These are phyloP conservation scores for Corydoras sp. DNA, from an alignment of 2,113 vertebrate species.

Conservation along the genomic window DNA sequence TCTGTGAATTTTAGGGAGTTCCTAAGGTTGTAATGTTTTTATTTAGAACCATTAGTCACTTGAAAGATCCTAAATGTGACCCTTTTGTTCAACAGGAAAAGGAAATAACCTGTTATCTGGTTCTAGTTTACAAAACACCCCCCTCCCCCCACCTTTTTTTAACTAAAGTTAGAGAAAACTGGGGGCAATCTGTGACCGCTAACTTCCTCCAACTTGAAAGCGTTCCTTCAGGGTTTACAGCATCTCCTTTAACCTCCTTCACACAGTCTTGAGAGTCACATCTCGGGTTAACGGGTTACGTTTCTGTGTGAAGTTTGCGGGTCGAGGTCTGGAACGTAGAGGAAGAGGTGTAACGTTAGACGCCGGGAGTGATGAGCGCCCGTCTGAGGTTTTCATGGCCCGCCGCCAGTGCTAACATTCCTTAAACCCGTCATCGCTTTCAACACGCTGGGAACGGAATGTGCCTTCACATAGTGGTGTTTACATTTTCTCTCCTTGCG, in stretches of 20 bases:
- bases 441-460: constrained; percentile 60
- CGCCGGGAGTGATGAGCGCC: constrained; percentile 13
- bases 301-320: constrained; percentile 40
- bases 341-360: constrained; percentile 48
- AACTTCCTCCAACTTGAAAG: constrained; percentile 10
- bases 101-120: not conserved
- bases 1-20: too few species aligned
- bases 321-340: constrained; percentile 38
- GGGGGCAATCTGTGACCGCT: constrained; percentile 10
- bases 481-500: constrained; percentile 27
- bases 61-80: too few species aligned
- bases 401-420: constrained; percentile 64
- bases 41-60: too few species aligned
- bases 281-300: constrained; percentile 3
- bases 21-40: too few species aligned
- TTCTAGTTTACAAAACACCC: not conserved
- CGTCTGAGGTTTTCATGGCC: constrained; percentile 49
- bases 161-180: constrained; percentile 1
- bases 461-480: constrained; percentile 47
- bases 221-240: constrained; percentile 3
- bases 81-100: not conserved
- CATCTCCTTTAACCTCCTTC: constrained; percentile 7
- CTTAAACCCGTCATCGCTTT: constrained; percentile 55
- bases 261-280: constrained; percentile 22
- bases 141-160: not conserved